A percentile compares a stretch with the other conserved stretches of the same genome.
phyloP scores from a whole-genome alignment of 2,113 vertebrate genomes.

The Pterocles burchelli region DNA sequence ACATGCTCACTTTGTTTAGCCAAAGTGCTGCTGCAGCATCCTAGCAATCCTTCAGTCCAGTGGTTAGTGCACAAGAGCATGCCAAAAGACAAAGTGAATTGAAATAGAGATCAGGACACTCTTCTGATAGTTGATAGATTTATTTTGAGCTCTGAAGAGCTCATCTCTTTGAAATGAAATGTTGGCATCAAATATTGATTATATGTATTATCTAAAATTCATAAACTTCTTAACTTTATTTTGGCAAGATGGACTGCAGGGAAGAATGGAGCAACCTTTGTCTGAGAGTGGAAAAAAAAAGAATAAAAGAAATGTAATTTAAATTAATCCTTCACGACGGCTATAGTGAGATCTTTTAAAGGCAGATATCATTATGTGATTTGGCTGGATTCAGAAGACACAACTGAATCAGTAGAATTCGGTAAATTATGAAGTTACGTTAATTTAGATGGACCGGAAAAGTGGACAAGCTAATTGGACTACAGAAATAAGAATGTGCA shows the following conservation, averaged over 20 bases:
- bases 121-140: neutral
- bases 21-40: neutral
- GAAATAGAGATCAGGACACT: neutral
- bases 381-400: neutral
- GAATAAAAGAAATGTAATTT: neutral
- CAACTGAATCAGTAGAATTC: neutral
- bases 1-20: neutral
- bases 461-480: neutral
- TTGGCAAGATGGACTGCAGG: neutral
- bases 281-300: neutral
- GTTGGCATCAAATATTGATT: conserved; percentile 38
- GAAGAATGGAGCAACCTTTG: neutral
- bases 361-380: neutral
- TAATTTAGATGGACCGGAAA: neutral
- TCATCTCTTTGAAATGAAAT: conserved; percentile 39
- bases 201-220: neutral
- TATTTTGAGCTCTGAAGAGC: neutral
- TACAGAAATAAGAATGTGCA: neutral
- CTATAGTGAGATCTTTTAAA: neutral
- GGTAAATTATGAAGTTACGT: neutral
- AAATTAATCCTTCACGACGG: neutral
- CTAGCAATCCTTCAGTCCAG: neutral
- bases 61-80: neutral
- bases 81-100: neutral
- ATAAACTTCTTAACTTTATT: neutral